Evolutionary conservation across 2,113 vertebrate genomes (phyloP), one percentile per base, ranked within the genome.

Genomic region (Cettia cetti): DNA sequence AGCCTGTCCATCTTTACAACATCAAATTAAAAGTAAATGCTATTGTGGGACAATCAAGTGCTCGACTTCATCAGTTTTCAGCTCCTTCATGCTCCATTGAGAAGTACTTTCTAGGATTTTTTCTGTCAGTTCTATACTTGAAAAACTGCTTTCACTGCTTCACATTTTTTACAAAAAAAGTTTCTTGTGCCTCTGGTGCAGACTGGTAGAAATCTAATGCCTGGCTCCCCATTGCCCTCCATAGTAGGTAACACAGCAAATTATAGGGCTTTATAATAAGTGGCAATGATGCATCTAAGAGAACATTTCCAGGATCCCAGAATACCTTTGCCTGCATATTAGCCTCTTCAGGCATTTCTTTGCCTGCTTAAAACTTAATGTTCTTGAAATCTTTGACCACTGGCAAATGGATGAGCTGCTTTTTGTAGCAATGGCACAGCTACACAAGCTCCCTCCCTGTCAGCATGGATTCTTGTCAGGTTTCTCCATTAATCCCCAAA

Each of bases 221-320:
- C 97, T 97, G 93, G 74, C 94, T 98, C 80, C 94, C 96, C 45
- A 92, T 98, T 97, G 97, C 88, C 90, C 71, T 96, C 85, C 76
- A 74, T 97, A 97, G 97, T 59, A 97, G 86, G 39, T 97, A 97
- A 95, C 95, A 82, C 17, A 96, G 91, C 90, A 87, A 97, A 97
- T 98, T 97, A 96, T 27, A 94, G 92, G 82, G 88, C 96, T 96
- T 97, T 98, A 98, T 98, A 98, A 98, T 97, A 97, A 98, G 97
- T 95, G 92, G 91, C 88, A 97, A 16, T 80, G 93, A 90, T 94
- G 92, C 89, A 95, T 81, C 90, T 95, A 96, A 94, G 78, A 96
- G 96, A 71, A 53, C 89, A 91, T 97, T 96, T 98, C 96, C 96
- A 92, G 86, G 57, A 96, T 96, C 96, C 94, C 92, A 97, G 96